Conservation (phyloP, 2,113 vertebrate genomes). For the Reinhardtius hippoglossoides region DNA sequence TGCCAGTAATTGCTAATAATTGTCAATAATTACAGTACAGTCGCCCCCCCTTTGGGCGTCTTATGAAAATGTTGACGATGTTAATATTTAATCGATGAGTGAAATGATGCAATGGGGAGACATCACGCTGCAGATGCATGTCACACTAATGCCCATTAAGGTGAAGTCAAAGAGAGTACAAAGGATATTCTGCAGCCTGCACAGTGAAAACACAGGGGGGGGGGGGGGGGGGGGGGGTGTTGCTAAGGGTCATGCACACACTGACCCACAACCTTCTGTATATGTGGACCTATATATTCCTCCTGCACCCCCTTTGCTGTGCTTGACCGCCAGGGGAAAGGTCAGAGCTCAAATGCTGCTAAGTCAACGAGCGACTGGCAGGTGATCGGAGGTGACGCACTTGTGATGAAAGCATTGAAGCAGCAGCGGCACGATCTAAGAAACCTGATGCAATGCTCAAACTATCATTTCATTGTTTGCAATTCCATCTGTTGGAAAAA, state of each 20-base stretch:
- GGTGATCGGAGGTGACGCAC: too few relatives aligned
- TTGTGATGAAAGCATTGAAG: not conserved
- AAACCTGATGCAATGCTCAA: not conserved
- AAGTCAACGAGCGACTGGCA: not conserved
- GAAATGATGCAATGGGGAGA: constrained; percentile 6
- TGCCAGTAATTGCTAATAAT: constrained; percentile 49
- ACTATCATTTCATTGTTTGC: not conserved
- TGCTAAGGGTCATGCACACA: not conserved
- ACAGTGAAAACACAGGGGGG: too few relatives aligned
- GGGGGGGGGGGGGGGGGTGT: too few relatives aligned
- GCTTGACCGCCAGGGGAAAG: not conserved
- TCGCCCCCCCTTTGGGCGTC: constrained; percentile 18
- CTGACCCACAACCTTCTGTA: not conserved
- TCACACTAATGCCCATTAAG: not conserved
- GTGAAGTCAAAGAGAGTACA: constrained; percentile 12
- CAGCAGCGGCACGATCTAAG: not conserved
- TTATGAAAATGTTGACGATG: constrained; percentile 45
- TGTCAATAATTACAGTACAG: constrained; percentile 48
- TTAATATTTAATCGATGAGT: constrained; percentile 40
- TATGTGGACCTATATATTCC: not conserved
- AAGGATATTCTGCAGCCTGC: not conserved
- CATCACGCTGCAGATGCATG: constrained; percentile 16
- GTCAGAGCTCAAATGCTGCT: constrained; percentile 17
- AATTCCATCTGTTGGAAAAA: not conserved
- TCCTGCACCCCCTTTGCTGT: not conserved